These are phyloP conservation scores for Dendrophyllia cribrosa DNA, from an alignment of 64 coral and sea anemone genomes.

Conservation along the genomic window DNA sequence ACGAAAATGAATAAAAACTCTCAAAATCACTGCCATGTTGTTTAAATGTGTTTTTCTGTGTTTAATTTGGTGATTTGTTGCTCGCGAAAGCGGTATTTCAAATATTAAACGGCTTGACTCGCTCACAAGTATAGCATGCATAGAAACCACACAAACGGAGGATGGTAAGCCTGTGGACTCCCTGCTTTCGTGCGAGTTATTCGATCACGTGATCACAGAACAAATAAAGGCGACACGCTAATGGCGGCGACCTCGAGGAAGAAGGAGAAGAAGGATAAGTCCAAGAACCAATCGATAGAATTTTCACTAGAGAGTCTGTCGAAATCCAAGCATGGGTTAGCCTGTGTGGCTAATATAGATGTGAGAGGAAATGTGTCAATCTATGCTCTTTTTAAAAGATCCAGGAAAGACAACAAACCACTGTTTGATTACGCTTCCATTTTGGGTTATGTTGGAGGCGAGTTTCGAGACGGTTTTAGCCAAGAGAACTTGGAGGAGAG, in stretches of 20 bases:
- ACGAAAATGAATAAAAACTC: no score
- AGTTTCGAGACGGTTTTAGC: constrained; percentile 33
- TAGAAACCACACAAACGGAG: no score
- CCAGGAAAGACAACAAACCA: not conserved
- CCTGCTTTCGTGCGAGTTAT: no score
- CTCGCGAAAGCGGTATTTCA: no score
- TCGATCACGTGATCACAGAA: no score
- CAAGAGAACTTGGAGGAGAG: constrained; percentile 10
- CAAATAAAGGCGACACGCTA: no score
- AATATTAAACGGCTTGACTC: no score
- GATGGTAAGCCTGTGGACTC: no score
- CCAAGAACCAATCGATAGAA: not conserved
- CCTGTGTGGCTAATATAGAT: constrained; percentile 54
- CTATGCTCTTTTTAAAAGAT: constrained; percentile 18
- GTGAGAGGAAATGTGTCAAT: constrained; percentile 31
- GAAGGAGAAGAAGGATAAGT: constrained; percentile 5
- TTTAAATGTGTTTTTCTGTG: no score
- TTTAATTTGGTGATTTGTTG: no score
- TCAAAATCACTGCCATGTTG: no score
- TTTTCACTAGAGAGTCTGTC: constrained; percentile 1
- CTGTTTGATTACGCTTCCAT: constrained; percentile 13
- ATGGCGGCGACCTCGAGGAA: not conserved
- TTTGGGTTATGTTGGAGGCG: constrained; percentile 26
- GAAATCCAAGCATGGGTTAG: constrained; percentile 29
- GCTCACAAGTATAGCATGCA: no score